Conservation (phyloP, 1,140 invertebrate species). For the Pinna nobilis region DNA sequence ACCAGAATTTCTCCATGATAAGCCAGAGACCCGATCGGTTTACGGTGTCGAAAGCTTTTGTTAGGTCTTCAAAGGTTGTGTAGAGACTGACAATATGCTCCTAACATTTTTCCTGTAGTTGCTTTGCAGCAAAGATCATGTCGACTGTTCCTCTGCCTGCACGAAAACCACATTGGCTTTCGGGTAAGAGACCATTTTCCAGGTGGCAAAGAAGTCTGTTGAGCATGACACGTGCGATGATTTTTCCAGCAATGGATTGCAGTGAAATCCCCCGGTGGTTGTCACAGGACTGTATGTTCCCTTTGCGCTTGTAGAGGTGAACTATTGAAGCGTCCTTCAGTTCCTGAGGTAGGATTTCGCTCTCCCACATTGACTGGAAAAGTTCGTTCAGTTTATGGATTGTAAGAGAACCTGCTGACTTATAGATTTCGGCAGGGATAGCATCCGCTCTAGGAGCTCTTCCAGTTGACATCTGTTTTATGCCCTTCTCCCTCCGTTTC, state of each 20-base stretch:
- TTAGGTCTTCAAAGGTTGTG: constrained; percentile 48
- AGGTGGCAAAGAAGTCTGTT: constrained; percentile 37
- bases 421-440: constrained; percentile 43
- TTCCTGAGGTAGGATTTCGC: constrained; percentile 22
- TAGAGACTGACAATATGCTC: constrained; percentile 45
- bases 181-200: constrained; percentile 30
- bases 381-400: constrained; percentile 20
- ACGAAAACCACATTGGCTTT: constrained; percentile 48
- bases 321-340: constrained; percentile 39
- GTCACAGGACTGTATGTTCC: constrained; percentile 23
- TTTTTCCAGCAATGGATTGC: constrained; percentile 38
- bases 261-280: constrained; percentile 46
- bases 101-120: constrained; percentile 47
- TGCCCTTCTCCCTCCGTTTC: constrained; percentile 23
- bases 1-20: constrained; percentile 40
- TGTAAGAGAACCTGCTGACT: constrained; percentile 14
- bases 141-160: constrained; percentile 32
- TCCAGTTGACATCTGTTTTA: constrained; percentile 31
- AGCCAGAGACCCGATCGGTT: constrained; percentile 22
- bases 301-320: constrained; percentile 40
- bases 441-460: constrained; percentile 36
- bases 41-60: constrained; percentile 49
- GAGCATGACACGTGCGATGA: constrained; percentile 35
- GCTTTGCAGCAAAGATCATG: constrained; percentile 50
- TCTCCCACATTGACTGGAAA: constrained; percentile 26